A percentile compares a stretch with the other conserved stretches of the same genome.
These are phyloP conservation scores for Dendronephthya gigantea DNA, from an alignment of 64 coral and sea anemone genomes.

Conservation along the genomic window DNA sequence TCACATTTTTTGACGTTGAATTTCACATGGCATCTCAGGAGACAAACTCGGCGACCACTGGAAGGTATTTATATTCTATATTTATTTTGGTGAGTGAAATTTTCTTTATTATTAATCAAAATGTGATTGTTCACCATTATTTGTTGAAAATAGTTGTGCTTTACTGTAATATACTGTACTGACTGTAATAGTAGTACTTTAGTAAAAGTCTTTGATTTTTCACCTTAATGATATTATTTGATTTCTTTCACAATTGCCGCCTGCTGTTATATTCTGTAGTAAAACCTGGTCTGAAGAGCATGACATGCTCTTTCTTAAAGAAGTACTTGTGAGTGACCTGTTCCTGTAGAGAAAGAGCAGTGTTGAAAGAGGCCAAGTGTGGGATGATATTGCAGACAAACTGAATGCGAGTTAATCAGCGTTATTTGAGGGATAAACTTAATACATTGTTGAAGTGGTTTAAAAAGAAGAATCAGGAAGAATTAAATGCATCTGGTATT, in stretches of 20 bases:
- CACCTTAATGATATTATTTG: neutral
- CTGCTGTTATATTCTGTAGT: neutral
- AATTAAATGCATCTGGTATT: neutral
- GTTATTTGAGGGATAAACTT: neutral
- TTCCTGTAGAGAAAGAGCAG: slow-evolving; percentile 8
- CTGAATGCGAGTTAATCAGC: slow-evolving; percentile 25
- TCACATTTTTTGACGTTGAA: no score
- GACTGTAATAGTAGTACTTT: neutral
- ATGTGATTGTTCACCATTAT: no score
- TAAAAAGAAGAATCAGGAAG: neutral
- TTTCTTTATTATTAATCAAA: no score
- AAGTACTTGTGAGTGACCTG: neutral
- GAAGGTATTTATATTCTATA: no score
- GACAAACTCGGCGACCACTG: no score
- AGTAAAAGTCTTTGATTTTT: neutral
- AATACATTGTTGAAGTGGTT: neutral
- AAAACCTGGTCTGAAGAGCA: slow-evolving; percentile 17
- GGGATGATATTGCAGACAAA: neutral
- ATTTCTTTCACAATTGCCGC: neutral
- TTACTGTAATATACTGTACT: neutral
- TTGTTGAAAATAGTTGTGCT: neutral
- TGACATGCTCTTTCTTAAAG: slow-evolving; percentile 1
- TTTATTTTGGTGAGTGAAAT: no score
- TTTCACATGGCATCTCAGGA: no score
- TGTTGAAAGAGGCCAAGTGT: slow-evolving; percentile 28